Evolutionary conservation across 2,888 invertebrate species (phyloP).

Genomic region (Panzeria rudis): DNA sequence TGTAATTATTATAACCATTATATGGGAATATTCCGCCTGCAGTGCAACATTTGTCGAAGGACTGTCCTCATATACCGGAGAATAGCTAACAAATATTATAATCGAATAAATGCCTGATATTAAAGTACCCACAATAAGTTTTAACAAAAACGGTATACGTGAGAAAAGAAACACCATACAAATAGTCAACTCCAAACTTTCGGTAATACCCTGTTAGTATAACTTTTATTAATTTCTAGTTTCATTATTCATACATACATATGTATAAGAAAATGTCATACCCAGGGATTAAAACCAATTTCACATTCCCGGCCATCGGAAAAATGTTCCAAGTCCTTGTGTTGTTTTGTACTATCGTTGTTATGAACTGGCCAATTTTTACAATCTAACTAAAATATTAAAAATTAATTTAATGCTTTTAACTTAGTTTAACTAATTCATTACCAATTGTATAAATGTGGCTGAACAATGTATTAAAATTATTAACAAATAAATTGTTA

Average conservation of each 20-base stretch:
- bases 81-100: conserved; percentile 87
- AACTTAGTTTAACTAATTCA: conserved; percentile 1
- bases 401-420: not conserved
- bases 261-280: conserved; percentile 70
- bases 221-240: not conserved
- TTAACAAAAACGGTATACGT: conserved; percentile 92
- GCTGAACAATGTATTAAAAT: conserved; percentile 87
- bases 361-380: conserved; percentile 62
- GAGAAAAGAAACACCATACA: conserved; percentile 92
- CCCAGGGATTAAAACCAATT: conserved; percentile 83
- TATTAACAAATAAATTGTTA: conserved; percentile 88
- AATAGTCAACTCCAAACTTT: conserved; percentile 85
- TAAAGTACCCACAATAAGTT: conserved; percentile 88
- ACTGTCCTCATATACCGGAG: conserved; percentile 85
- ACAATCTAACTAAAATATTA: conserved; percentile 76
- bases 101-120: conserved; percentile 88
- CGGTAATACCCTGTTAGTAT: conserved; percentile 83
- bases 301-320: conserved; percentile 72
- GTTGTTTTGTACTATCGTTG: conserved; percentile 10
- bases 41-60: conserved; percentile 89
- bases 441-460: conserved; percentile 87
- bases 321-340: conserved; percentile 54
- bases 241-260: not conserved
- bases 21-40: conserved; percentile 88
- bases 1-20: conserved; percentile 89